Base-by-base conservation (phyloP, 2,797 vertebrate species). In the Decapterus maruadsi region DNA sequence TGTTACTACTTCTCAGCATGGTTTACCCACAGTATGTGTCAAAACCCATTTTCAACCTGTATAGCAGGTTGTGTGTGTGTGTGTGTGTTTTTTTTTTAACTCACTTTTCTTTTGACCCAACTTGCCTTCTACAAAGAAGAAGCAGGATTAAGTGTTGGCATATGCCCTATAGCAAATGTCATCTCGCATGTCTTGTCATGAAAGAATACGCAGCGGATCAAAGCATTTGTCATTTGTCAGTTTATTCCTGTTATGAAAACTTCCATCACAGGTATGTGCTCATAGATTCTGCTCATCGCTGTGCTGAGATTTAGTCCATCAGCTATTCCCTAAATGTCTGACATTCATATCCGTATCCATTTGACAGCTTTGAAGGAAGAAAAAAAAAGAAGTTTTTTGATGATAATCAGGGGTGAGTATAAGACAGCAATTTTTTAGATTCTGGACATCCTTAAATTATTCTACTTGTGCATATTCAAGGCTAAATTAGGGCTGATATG, bases 391-490 rank as follows among this genome's bases (percentile, higher is more conserved):
- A 31, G 1, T 54, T 69, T 84, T 86, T 76, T 75, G 63, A 89
- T 77, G 65, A 60, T 85, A 86, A 91, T 85, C 59, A 83, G 20
- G 57, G 38, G 4, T 75, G 78, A 85, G 73, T 68, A 55, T 69
- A 66, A 54, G 71, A 81, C 58, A 85, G 83, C 66, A 75, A 55
- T 55, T 78, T 77, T 85, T 84, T 48, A 45, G 79, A 87, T 79
- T 83, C 78, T 83, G 87, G 87, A 86, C 79, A 80, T 68, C 26
- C 68, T 81, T 90, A 87, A 92, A 92, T 93, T 82, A 94, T 94
- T 93, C 88, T 77, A 84, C 84, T 91, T 93, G 85, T 90, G 78
- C 85, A 88, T 90, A 88, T 87, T 92, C 86, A 86, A 90, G 70
- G 80, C 81, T 92, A 91, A 90, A 92, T 81, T 70, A 90, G 85